phyloP scores from a whole-genome alignment of 1,140 invertebrate genomes.

The Diachasma alloeum region DNA sequence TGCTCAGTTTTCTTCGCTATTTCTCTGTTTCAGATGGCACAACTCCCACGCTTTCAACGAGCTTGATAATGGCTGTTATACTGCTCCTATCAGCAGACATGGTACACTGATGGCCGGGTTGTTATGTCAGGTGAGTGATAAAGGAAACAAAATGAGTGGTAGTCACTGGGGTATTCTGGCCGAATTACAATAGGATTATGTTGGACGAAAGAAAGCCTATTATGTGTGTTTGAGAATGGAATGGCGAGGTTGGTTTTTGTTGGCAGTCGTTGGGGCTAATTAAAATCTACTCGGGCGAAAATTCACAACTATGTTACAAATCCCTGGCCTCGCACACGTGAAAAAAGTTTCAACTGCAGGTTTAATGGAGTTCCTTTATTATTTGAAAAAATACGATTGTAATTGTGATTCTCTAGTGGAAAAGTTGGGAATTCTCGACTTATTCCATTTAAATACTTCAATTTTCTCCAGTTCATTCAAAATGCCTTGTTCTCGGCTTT shows the following conservation, averaged over 20 bases:
- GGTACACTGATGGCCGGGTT: neutral
- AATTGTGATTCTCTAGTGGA: neutral
- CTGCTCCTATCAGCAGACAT: neutral
- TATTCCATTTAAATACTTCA: neutral
- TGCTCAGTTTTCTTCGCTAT: neutral
- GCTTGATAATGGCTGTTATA: neutral
- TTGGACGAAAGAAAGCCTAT: too few species aligned
- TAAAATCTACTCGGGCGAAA: neutral
- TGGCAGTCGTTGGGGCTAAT: neutral
- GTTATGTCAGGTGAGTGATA: neutral
- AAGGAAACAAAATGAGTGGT: neutral
- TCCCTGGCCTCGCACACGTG: neutral
- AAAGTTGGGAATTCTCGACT: neutral
- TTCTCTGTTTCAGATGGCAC: slow-evolving; percentile 6
- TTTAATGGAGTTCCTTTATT: neutral
- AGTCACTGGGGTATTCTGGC: too few species aligned
- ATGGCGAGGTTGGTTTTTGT: neutral
- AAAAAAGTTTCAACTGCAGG: neutral
- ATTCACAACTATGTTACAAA: neutral
- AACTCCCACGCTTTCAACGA: neutral
- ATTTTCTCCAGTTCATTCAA: neutral
- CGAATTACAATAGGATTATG: too few species aligned
- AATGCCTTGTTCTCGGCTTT: neutral
- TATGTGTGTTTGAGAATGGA: too few species aligned
- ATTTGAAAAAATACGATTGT: neutral